These are phyloP conservation scores for Hydrolagus affinis DNA, from an alignment of 2,113 vertebrate species.

Conservation along the genomic window DNA sequence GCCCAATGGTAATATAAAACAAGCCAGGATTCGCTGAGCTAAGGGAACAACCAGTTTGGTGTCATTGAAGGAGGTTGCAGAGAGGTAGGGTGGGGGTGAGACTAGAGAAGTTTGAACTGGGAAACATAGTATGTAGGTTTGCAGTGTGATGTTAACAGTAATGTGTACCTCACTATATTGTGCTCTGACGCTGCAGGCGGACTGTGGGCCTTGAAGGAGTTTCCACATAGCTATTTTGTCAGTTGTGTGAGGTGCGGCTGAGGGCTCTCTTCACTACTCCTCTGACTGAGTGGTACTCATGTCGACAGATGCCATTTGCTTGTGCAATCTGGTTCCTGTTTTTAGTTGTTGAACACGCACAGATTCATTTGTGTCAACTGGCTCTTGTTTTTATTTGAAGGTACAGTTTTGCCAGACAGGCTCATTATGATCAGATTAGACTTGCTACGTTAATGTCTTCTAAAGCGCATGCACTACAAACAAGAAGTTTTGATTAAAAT, in stretches of 20 bases:
- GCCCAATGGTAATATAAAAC: too few relatives aligned
- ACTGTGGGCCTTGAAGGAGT: neutral
- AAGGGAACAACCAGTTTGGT: too few relatives aligned
- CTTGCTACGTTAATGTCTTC: neutral
- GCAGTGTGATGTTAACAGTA: too few relatives aligned
- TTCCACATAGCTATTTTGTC: too few relatives aligned
- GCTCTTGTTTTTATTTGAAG: too few relatives aligned
- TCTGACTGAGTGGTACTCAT: neutral
- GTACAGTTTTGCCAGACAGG: too few relatives aligned
- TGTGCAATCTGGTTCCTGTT: neutral
- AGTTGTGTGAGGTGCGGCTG: neutral
- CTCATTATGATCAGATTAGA: neutral
- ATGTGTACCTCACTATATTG: too few relatives aligned
- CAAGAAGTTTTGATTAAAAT: neutral
- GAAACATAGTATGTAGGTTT: too few relatives aligned
- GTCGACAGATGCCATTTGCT: neutral
- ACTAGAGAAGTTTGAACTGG: too few relatives aligned
- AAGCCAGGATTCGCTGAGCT: too few relatives aligned
- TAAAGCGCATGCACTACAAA: neutral
- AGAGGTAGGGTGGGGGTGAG: too few relatives aligned
- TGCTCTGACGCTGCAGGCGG: neutral
- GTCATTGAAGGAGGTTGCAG: too few relatives aligned
- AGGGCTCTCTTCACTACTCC: neutral
- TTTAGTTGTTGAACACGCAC: neutral
- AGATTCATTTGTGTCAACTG: neutral